Evolutionary conservation across 2,113 vertebrate genomes (phyloP).

Genomic region (Melanerpes aurifrons): DNA sequence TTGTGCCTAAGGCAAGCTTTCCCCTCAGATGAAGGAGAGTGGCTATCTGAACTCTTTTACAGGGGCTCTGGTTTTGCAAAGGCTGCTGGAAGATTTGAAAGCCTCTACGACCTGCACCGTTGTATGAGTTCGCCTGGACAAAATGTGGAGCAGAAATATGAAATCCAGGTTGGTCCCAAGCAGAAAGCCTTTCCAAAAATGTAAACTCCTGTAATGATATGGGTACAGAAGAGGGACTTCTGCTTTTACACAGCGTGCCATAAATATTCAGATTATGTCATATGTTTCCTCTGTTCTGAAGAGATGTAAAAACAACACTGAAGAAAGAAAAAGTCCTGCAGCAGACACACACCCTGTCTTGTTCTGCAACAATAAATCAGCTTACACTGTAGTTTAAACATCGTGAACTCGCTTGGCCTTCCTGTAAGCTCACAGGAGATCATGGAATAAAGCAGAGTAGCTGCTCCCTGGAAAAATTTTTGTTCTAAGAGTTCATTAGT

Average conservation of each 20-base stretch:
- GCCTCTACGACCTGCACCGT: not conserved
- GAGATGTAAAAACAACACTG: not conserved
- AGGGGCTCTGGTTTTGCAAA: constrained; percentile 45
- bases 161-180: not conserved
- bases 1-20: constrained; percentile 80
- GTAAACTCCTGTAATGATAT: constrained; percentile 31
- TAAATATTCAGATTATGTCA: constrained; percentile 56
- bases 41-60: constrained; percentile 68
- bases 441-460: not conserved
- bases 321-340: not conserved
- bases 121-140: not conserved
- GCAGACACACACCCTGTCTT: not conserved
- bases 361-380: not conserved
- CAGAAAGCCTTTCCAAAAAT: constrained; percentile 1
- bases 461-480: not conserved
- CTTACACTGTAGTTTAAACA: not conserved
- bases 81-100: constrained; percentile 10
- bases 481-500: not conserved
- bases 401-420: not conserved
- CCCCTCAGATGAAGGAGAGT: constrained; percentile 74
- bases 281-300: constrained; percentile 46
- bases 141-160: not conserved
- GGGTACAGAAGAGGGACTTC: constrained; percentile 23
- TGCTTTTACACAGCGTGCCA: constrained; percentile 40
- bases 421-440: not conserved